Conservation (phyloP, 2,888 invertebrate genomes). For the Lysandra bellargus region DNA sequence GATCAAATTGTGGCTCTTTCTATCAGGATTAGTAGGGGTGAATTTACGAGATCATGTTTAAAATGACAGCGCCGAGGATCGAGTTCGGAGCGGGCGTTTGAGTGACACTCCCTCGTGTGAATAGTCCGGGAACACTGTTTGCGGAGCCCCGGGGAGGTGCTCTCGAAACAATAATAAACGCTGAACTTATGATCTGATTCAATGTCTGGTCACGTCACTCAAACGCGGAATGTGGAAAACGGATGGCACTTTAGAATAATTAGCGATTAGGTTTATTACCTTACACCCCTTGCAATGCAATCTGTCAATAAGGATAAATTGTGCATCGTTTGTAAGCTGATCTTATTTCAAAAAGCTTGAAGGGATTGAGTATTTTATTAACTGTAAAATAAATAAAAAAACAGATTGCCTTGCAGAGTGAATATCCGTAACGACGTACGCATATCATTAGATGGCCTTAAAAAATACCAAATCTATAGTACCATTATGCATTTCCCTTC, state of each 20-base stretch:
- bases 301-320: neutral
- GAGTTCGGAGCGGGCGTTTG: conserved; percentile 67
- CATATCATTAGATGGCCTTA: neutral
- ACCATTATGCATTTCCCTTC: neutral
- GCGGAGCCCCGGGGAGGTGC: conserved; percentile 38
- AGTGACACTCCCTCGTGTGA: conserved; percentile 73
- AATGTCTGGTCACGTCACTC: conserved; percentile 18
- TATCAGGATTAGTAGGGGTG: conserved; percentile 43
- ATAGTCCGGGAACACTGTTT: conserved; percentile 58
- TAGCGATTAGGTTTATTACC: neutral
- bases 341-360: neutral
- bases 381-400: too few species aligned
- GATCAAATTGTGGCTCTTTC: conserved; percentile 40
- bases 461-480: neutral
- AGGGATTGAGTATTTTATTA: neutral
- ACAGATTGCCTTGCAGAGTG: too few species aligned
- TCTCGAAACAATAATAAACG: conserved; percentile 23
- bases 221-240: conserved; percentile 19
- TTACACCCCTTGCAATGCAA: neutral
- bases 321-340: neutral
- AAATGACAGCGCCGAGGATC: conserved; percentile 65
- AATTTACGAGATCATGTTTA: conserved; percentile 52
- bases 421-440: neutral
- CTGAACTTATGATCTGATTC: conserved; percentile 29
- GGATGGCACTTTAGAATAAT: neutral